Base-by-base conservation (phyloP, 2,888 invertebrate genomes). In the Agonopterix subpropinquella region DNA sequence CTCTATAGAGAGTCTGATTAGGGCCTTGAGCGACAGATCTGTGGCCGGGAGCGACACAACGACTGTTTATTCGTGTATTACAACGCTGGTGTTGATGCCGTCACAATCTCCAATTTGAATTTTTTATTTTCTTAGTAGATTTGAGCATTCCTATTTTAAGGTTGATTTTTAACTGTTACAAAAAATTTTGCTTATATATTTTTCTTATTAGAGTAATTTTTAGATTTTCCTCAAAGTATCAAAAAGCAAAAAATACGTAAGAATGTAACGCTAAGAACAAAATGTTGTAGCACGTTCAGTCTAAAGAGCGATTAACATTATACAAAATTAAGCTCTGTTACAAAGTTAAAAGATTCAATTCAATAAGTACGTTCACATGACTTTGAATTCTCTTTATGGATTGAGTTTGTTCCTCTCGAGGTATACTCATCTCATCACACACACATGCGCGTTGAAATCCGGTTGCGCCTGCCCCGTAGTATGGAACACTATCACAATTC, bases 1-100 rank as follows among this genome's bases (percentile, higher is more conserved):
- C 62, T 65, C 67, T 66, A 62, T 66, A 63, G 57, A 61, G 61
- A 60, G 65, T 58, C 76, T 80, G 77, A 80, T 82, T 79, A 80
- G 74, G 66, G 59, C 62, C 56, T 56, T 65, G 59, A 73, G 65
- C 73, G 83, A 84, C 73, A 81, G 81, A 83, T 81, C 71, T 80
- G 78, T 77, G 67, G 70, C 51, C 56, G 54, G 52, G 59, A 57
- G 59, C 55, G 45, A 58, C 57, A 56, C 49, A 61, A 64, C 57
- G 57, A 58, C 50, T 67, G 60, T 69, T 71, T 61, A 68, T 67
- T 64, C 56, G 55, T 70, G 70, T 72, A 61, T 54, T 62, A 66
- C 68, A 65, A 65, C 60, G 55, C 58, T 54, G 45, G 54, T 55
- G 65, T 64, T 70, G 65, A 68, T 62, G 13, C n/a, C 28, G 28